These are phyloP conservation scores for Acanthosoma haemorrhoidale DNA, from an alignment of 2,888 invertebrate species.

Conservation along the genomic window DNA sequence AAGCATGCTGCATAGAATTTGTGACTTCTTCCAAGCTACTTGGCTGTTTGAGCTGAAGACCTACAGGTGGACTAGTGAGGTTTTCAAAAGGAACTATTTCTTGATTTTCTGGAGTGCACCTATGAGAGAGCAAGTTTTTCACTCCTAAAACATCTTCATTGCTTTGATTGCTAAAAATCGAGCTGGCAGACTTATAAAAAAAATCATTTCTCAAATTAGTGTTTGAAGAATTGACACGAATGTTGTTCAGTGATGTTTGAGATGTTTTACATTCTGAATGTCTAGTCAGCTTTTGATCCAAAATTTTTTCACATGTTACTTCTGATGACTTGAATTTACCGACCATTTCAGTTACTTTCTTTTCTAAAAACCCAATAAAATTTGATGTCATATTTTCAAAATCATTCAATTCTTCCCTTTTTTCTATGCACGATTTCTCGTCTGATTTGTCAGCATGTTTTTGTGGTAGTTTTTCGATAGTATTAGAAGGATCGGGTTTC, in stretches of 20 bases:
- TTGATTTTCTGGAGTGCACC: constrained; percentile 14
- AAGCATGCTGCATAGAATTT: too few species aligned
- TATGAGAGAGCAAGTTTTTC: not conserved
- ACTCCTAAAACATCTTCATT: not conserved
- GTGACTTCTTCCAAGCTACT: not conserved
- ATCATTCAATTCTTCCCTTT: not conserved
- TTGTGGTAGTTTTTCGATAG: not conserved
- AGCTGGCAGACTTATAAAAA: constrained; percentile 20
- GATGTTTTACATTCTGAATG: not conserved
- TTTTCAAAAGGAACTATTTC: constrained; percentile 7
- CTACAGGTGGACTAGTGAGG: constrained; percentile 10
- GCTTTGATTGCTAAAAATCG: constrained; percentile 15
- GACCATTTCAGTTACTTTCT: constrained; percentile 25
- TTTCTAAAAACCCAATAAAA: constrained; percentile 20
- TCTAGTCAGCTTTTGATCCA: not conserved
- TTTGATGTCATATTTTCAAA: constrained; percentile 19
- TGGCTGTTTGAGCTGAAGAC: not conserved
- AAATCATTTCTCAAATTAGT: constrained; percentile 10
- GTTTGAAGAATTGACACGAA: not conserved
- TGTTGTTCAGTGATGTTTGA: not conserved
- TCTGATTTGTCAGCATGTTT: not conserved
- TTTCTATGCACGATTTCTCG: not conserved
- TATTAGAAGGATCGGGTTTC: not conserved
- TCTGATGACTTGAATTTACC: constrained; percentile 21
- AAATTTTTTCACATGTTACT: constrained; percentile 1